A percentile compares a stretch with the other conserved stretches of the same genome.
Evolutionary conservation across 1,140 invertebrate genomes (phyloP).

Genomic region (Mycetomoellerius zeteki): DNA sequence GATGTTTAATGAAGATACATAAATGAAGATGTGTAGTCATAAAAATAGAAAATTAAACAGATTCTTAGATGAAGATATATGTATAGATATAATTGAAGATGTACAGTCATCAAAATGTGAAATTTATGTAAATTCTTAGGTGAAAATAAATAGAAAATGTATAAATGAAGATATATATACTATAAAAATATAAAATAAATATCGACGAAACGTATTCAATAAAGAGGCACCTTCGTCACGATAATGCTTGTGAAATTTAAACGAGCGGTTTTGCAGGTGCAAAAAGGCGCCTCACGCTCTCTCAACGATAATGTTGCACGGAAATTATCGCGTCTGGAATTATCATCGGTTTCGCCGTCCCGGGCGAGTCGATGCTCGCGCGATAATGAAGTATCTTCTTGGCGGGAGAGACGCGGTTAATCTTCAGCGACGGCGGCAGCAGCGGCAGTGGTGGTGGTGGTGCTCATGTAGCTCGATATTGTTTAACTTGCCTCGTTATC

Average conservation of each 20-base stretch:
- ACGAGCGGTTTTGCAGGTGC: background rate
- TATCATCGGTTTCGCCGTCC: constrained; percentile 54
- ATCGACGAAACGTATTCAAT: background rate
- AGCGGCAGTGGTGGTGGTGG: constrained; percentile 61
- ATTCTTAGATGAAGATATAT: background rate
- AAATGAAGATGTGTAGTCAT: background rate
- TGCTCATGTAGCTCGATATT: constrained; percentile 86
- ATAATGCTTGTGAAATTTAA: background rate
- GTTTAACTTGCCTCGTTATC: constrained; percentile 87
- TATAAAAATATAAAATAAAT: constrained; percentile 19
- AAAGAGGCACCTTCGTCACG: constrained; percentile 4
- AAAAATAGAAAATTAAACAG: too few relatives aligned
- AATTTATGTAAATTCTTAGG: background rate
- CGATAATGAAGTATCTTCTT: constrained; percentile 63
- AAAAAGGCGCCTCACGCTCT: background rate
- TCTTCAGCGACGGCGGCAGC: constrained; percentile 77
- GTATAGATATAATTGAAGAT: background rate
- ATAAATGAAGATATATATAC: background rate
- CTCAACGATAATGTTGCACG: constrained; percentile 32
- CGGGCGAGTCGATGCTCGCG: constrained; percentile 56
- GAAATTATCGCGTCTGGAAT: constrained; percentile 54
- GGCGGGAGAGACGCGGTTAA: constrained; percentile 80
- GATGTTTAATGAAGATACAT: too few relatives aligned
- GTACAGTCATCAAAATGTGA: too few relatives aligned
- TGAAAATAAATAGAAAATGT: background rate